These are phyloP conservation scores for Rotaria sp. DNA, from an alignment of 2,888 invertebrate genomes.

Conservation along the genomic window DNA sequence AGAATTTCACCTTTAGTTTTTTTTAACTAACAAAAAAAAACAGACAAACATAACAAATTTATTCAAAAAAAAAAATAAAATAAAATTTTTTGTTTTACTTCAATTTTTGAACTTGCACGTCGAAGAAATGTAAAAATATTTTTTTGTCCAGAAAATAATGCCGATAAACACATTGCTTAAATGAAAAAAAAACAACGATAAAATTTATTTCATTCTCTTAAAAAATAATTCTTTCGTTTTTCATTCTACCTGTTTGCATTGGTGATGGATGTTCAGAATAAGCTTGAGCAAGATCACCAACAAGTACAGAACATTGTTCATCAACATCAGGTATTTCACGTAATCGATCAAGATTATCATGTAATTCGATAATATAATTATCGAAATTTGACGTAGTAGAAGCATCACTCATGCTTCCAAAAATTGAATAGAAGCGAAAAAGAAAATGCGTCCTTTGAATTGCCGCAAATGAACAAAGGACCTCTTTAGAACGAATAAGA, in stretches of 20 bases:
- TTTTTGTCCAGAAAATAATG: slow-evolving; percentile 34
- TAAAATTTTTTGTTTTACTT: neutral
- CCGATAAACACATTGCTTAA: slow-evolving; percentile 33
- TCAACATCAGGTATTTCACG: neutral
- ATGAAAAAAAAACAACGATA: neutral
- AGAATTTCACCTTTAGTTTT: slow-evolving; percentile 46
- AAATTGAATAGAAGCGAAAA: neutral
- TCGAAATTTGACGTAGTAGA: neutral
- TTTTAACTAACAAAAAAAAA: slow-evolving; percentile 45
- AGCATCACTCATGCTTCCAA: neutral
- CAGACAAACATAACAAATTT: fast-evolving
- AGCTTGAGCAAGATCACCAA: slow-evolving; percentile 23
- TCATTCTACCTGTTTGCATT: neutral
- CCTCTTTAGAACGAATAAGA: neutral
- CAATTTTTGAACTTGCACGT: slow-evolving; percentile 32
- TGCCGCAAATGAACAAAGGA: neutral
- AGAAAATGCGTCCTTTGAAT: neutral
- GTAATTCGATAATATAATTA: neutral
- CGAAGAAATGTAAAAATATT: slow-evolving; percentile 38
- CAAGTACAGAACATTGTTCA: neutral
- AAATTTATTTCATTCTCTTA: neutral
- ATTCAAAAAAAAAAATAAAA: too few relatives aligned
- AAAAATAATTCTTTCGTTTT: neutral
- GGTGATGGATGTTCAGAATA: slow-evolving; percentile 29
- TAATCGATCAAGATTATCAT: neutral